Base-by-base conservation (phyloP, 2,113 vertebrate genomes). In the Sardina pilchardus region DNA sequence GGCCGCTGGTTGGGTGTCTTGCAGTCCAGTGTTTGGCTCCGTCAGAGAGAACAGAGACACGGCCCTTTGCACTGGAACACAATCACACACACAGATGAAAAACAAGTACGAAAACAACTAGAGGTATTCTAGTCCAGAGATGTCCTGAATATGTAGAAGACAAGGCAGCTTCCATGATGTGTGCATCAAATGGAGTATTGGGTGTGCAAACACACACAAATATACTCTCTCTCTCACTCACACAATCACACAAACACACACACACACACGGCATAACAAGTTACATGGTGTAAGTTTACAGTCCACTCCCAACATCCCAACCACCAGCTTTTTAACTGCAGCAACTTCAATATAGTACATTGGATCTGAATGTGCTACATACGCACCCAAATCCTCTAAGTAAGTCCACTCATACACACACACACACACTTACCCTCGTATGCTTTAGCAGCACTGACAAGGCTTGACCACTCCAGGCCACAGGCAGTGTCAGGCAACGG, bases 401-500 rank as follows among this genome's bases (percentile, higher is more conserved):
- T 5, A 83, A 0, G 45, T 39, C 44, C 80, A 71, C 63, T 24
- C 53, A 71, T 36, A 81, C 36, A 44, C 44, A 63, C 19, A 45
- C 9, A n/a, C 19, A 42, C 83, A 59, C 12, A 2, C 90, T 91
- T 89, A 98, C 97, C 97, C 96, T 99, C 97, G 0, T 96, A 99
- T 0, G 96, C 97, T 90, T 97, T 97, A 81, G 97, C 97, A 0
- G 96, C 97, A 0, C 90, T 97, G 81, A 99, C 97, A 80, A 99
- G 93, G 88, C 97, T 99, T 91, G 97, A 95, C 97, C 97, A 99
- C 92, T 99, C 96, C 0, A 98, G 94, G 16, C 96, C 97, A 0
- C 95, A 86, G 2, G 96, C 97, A 0, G 97, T 96, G 92, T 98
- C 97, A 0, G 97, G 97, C 8, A 99, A 95, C 0, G 97, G 97